Evolutionary conservation across 2,888 invertebrate genomes (phyloP).

Genomic region (Hirudinaria manillensis): DNA sequence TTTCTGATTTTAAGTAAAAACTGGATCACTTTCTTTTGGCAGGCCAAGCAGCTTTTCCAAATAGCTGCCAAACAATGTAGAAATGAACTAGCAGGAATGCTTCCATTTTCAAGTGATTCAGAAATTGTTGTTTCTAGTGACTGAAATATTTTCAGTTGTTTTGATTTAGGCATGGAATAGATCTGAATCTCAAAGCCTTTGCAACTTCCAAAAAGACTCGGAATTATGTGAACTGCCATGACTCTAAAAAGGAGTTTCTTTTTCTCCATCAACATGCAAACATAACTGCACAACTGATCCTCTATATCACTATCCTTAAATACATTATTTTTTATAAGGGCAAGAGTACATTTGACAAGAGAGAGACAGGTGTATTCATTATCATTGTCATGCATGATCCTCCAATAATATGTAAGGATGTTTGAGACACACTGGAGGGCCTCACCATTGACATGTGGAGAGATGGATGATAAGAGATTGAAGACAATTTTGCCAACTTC

Average conservation of each 20-base stretch:
- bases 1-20: not conserved
- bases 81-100: not conserved
- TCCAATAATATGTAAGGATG: not conserved
- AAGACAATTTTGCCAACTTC: not conserved
- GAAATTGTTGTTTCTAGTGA: not conserved
- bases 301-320: not conserved
- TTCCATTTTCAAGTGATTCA: not conserved
- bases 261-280: not conserved
- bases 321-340: not conserved
- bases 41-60: not conserved
- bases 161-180: not conserved
- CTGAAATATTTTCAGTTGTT: not conserved
- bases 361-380: not conserved
- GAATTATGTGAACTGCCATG: not conserved
- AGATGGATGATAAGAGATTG: not conserved
- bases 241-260: not conserved
- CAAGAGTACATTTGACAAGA: not conserved
- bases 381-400: not conserved
- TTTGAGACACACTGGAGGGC: not conserved
- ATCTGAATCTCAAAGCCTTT: not conserved
- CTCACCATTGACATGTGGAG: not conserved
- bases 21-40: not conserved
- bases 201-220: not conserved
- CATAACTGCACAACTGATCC: not conserved
- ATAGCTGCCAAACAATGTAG: constrained; percentile 4